Conservation (phyloP, 2,797 vertebrate species). For the Enteromius viviparus region DNA sequence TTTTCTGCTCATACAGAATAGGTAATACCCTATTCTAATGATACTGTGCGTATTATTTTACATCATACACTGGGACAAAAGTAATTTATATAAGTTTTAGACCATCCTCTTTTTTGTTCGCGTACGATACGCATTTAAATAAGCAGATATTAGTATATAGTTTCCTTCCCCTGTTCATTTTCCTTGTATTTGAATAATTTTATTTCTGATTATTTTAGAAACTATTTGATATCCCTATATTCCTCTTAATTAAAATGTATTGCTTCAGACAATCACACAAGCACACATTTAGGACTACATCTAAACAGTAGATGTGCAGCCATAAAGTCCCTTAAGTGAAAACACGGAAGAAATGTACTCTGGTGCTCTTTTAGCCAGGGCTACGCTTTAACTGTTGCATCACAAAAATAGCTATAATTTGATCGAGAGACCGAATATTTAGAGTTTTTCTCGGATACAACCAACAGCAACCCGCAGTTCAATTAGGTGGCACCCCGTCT, state of each 20-base stretch:
- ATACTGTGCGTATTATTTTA: slow-evolving; percentile 31
- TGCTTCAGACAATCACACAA: neutral
- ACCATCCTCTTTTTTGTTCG: neutral
- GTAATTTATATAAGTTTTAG: slow-evolving; percentile 18
- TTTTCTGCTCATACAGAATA: slow-evolving; percentile 31
- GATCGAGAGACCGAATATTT: neutral
- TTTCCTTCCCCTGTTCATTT: neutral
- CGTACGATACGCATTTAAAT: neutral
- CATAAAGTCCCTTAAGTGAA: slow-evolving; percentile 55
- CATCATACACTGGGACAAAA: slow-evolving; percentile 4
- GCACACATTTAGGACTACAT: neutral
- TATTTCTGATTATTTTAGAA: neutral
- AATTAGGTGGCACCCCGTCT: slow-evolving; percentile 36
- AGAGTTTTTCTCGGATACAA: slow-evolving; percentile 64
- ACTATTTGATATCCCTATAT: neutral
- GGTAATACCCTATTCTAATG: neutral
- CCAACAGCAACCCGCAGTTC: slow-evolving; percentile 41
- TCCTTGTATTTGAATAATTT: neutral
- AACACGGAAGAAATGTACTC: slow-evolving; percentile 53
- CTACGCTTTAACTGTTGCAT: neutral
- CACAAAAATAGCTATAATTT: neutral
- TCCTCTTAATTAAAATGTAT: neutral
- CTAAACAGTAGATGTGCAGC: slow-evolving; percentile 9
- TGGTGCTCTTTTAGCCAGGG: slow-evolving; percentile 46
- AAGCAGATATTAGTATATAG: neutral